A percentile compares a stretch with the other conserved stretches of the same genome.
These are phyloP conservation scores for Flexamia atlantica DNA, from an alignment of 2,888 invertebrate species.

Conservation along the genomic window DNA sequence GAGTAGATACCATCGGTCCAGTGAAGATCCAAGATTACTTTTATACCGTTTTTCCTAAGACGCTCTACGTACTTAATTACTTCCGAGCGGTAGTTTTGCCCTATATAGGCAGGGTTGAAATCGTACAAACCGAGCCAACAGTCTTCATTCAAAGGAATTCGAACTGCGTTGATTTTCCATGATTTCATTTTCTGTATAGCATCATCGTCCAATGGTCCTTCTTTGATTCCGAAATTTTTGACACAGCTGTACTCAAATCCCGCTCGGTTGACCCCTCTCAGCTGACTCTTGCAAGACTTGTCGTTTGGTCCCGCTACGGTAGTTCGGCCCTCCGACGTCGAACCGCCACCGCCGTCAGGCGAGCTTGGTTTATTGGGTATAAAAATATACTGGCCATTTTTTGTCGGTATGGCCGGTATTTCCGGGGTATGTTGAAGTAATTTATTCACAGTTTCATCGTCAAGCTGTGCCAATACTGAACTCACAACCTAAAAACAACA, in stretches of 20 bases:
- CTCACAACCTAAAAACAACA: neutral
- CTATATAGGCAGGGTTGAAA: neutral
- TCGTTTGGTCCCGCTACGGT: neutral
- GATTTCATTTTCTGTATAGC: constrained; percentile 18
- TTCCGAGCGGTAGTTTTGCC: neutral
- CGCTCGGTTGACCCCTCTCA: constrained; percentile 39
- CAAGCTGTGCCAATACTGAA: neutral
- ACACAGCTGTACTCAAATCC: constrained; percentile 36
- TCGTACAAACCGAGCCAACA: constrained; percentile 11
- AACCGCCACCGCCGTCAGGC: neutral
- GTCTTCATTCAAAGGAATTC: constrained; percentile 38
- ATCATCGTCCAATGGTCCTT: constrained; percentile 29
- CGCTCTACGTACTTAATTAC: constrained; percentile 5
- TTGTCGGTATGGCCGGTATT: constrained; percentile 9
- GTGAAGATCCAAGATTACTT: constrained; percentile 44
- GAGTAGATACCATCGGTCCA: constrained; percentile 32
- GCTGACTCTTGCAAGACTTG: constrained; percentile 5
- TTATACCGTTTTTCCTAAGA: constrained; percentile 15
- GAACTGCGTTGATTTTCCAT: constrained; percentile 38
- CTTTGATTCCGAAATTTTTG: constrained; percentile 7
- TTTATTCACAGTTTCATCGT: neutral
- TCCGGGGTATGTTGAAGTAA: neutral
- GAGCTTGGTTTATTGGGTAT: constrained; percentile 14
- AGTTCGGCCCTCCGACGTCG: neutral
- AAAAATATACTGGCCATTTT: constrained; percentile 19